Conservation (phyloP, 2,888 invertebrate genomes). For the Cyaniris semiargus region DNA sequence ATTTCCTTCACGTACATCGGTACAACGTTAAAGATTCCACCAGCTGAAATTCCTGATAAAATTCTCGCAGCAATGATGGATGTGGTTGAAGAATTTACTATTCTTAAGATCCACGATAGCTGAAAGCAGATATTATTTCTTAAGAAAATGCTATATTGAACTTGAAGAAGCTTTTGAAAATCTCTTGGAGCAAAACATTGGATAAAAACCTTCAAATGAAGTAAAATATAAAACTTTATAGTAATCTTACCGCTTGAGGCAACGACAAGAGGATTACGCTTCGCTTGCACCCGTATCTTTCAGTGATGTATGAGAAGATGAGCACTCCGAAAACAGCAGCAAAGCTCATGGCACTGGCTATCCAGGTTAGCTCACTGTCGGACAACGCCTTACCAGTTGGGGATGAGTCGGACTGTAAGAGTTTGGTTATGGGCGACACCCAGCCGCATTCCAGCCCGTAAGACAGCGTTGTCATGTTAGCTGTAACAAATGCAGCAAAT, state of each 20-base stretch:
- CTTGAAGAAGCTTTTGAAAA: no score
- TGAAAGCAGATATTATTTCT: not conserved
- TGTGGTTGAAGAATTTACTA: not conserved
- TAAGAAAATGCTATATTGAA: not conserved
- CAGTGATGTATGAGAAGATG: constrained; percentile 63
- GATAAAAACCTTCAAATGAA: not conserved
- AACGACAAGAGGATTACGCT: constrained; percentile 66
- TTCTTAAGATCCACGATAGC: constrained; percentile 33
- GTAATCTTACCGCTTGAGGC: constrained; percentile 60
- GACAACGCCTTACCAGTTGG: constrained; percentile 57
- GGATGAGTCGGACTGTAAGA: constrained; percentile 53
- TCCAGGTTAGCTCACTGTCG: constrained; percentile 61
- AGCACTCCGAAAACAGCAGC: constrained; percentile 55
- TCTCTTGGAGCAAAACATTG: not conserved
- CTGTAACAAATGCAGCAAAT: constrained; percentile 47
- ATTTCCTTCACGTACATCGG: constrained; percentile 36
- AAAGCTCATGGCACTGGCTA: constrained; percentile 65
- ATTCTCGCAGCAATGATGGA: constrained; percentile 7
- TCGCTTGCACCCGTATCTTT: constrained; percentile 64
- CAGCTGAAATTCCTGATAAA: constrained; percentile 29
- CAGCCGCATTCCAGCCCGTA: constrained; percentile 63
- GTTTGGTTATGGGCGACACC: constrained; percentile 59
- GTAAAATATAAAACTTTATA: not conserved
- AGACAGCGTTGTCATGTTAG: constrained; percentile 55
- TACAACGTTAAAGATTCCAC: constrained; percentile 28